Percentiles rank a stretch among this genome's conserved stretches.
phyloP scores from a whole-genome alignment of 1,140 invertebrate genomes.

The Ganaspis sp. region DNA sequence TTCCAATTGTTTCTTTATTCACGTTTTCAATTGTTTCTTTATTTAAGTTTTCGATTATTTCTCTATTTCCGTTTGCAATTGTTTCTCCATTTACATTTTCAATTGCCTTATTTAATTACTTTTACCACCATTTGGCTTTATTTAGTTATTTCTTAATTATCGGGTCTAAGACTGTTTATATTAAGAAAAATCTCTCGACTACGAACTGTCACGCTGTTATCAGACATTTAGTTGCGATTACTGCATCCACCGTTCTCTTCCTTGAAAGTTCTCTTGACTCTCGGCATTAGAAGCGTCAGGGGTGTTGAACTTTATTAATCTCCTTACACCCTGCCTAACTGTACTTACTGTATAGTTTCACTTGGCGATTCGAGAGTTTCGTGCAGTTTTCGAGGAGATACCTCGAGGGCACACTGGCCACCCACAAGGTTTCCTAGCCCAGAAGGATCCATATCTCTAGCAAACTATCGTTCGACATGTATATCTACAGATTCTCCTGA shows the following conservation, averaged over 20 bases:
- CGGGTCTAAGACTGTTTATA: too few relatives aligned
- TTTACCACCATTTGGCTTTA: too few relatives aligned
- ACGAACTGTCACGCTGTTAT: too few relatives aligned
- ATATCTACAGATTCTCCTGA: constrained; percentile 46
- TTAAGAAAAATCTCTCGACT: too few relatives aligned
- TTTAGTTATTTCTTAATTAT: too few relatives aligned
- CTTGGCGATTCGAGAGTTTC: constrained; percentile 61
- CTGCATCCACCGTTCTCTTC: neutral
- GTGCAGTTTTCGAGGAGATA: constrained; percentile 56
- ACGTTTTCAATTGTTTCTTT: too few relatives aligned
- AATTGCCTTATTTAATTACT: too few relatives aligned
- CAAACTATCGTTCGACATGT: constrained; percentile 65
- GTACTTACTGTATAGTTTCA: constrained; percentile 54
- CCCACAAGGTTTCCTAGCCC: constrained; percentile 64
- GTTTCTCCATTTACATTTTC: too few relatives aligned
- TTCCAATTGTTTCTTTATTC: too few relatives aligned
- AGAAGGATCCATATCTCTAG: constrained; percentile 66
- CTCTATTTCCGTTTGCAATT: too few relatives aligned
- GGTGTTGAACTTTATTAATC: constrained; percentile 70
- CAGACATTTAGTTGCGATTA: neutral
- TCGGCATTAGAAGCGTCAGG: constrained; percentile 31
- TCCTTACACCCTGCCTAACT: constrained; percentile 66
- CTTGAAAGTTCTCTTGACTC: neutral
- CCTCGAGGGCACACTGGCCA: constrained; percentile 68
- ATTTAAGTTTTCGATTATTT: too few relatives aligned